Evolutionary conservation across 2,888 invertebrate species (phyloP).

Genomic region (Drosophila kokeensis): DNA sequence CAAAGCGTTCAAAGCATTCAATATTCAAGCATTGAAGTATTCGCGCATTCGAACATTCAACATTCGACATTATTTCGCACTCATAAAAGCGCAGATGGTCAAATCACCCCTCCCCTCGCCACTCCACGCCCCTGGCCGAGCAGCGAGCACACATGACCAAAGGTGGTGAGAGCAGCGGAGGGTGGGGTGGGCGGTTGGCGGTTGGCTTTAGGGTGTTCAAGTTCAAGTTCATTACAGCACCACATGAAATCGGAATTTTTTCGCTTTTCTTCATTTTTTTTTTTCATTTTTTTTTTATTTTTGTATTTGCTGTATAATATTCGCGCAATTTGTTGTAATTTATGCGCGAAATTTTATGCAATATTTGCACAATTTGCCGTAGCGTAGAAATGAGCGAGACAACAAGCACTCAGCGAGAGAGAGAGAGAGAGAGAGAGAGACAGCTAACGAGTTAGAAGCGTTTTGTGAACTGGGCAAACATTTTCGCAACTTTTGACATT

Average conservation of each 20-base stretch:
- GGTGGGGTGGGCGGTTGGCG: background rate
- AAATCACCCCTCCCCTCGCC: background rate
- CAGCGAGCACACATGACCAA: constrained; percentile 6
- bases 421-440: constrained; percentile 1
- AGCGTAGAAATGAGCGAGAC: background rate
- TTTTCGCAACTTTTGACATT: constrained; percentile 1
- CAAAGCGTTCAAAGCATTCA: constrained; percentile 37
- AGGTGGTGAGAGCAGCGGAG: background rate
- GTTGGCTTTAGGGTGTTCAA: constrained; percentile 39
- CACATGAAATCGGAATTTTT: constrained; percentile 46
- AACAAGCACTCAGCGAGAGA: too few species aligned
- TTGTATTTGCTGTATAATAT: constrained; percentile 17
- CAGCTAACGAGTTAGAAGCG: constrained; percentile 2
- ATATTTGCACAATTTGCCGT: constrained; percentile 50
- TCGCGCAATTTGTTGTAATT: constrained; percentile 69
- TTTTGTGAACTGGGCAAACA: constrained; percentile 14
- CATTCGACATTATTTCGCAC: constrained; percentile 40
- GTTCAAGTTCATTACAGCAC: constrained; percentile 74
- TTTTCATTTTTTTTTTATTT: background rate
- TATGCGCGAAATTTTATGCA: constrained; percentile 62
- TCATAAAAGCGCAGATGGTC: constrained; percentile 40
- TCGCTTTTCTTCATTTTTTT: background rate
- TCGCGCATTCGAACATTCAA: constrained; percentile 7
- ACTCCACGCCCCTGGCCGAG: background rate
- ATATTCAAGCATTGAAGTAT: constrained; percentile 26